A percentile compares a stretch with the other conserved stretches of the same genome.
Evolutionary conservation across 2,888 invertebrate species (phyloP).

Genomic region (Tinea pellionella): DNA sequence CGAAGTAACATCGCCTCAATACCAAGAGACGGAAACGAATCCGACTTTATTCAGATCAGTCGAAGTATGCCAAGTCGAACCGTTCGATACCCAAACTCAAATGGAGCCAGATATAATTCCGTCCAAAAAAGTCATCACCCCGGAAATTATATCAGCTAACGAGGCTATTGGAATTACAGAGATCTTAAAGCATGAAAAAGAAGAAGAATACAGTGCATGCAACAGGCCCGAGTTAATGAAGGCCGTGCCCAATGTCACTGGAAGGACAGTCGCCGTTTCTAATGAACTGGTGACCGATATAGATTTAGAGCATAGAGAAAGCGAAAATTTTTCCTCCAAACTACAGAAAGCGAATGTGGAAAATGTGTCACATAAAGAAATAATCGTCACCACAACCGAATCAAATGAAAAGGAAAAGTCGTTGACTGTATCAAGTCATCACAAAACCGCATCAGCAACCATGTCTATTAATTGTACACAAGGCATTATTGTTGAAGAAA

Average conservation of each 20-base stretch:
- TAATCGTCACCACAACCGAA: slow-evolving; percentile 64
- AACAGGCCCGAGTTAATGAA: slow-evolving; percentile 25
- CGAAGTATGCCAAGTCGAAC: slow-evolving; percentile 46
- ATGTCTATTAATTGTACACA: slow-evolving; percentile 42
- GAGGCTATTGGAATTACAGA: slow-evolving; percentile 42
- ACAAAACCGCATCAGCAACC: slow-evolving; percentile 28
- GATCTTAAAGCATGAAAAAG: slow-evolving; percentile 47
- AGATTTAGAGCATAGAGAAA: slow-evolving; percentile 34
- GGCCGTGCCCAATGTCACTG: slow-evolving; percentile 51
- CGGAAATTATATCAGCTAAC: slow-evolving; percentile 33
- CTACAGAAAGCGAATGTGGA: slow-evolving; percentile 57
- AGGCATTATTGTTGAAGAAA: slow-evolving; percentile 65
- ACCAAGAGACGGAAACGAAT: slow-evolving; percentile 43
- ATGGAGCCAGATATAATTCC: slow-evolving; percentile 30
- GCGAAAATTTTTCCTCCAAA: slow-evolving; percentile 19
- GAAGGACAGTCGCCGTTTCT: slow-evolving; percentile 61
- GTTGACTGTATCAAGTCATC: slow-evolving; percentile 23
- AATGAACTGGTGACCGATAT: slow-evolving; percentile 56
- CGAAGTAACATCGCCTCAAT: slow-evolving; percentile 27
- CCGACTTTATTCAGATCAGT: slow-evolving; percentile 37
- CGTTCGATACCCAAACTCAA: slow-evolving; percentile 51
- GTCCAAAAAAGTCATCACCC: slow-evolving; percentile 33
- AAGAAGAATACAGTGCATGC: slow-evolving; percentile 29
- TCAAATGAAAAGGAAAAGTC: slow-evolving; percentile 68
- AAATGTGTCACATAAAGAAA: slow-evolving; percentile 63